A percentile compares a stretch with the other conserved stretches of the same genome.
phyloP scores from a whole-genome alignment of 2,888 invertebrate species.

The Drosophila falleni region DNA sequence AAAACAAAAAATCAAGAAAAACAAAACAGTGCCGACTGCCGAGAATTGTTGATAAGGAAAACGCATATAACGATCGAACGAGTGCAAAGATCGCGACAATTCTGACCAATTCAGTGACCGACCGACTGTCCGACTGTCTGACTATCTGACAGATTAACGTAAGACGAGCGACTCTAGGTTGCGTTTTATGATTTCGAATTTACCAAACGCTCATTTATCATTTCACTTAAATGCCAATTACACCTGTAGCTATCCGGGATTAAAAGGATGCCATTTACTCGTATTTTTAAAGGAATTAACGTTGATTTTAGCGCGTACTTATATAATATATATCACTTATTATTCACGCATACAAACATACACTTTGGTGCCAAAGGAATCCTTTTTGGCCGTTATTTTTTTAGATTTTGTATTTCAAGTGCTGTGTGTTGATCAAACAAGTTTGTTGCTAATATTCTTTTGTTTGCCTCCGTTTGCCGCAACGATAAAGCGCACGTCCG shows the following conservation, averaged over 20 bases:
- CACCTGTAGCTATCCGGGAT: slow-evolving; percentile 47
- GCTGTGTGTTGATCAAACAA: slow-evolving; percentile 43
- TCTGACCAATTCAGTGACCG: slow-evolving; percentile 30
- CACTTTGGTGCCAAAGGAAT: slow-evolving; percentile 31
- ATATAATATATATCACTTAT: slow-evolving; percentile 7
- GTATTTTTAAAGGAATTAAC: no score
- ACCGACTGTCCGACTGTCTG: slow-evolving; percentile 5
- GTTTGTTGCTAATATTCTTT: slow-evolving; percentile 72
- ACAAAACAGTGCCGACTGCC: slow-evolving; percentile 41
- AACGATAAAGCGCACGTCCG: slow-evolving; percentile 62
- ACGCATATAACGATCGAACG: slow-evolving; percentile 43
- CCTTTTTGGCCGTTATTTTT: slow-evolving; percentile 13
- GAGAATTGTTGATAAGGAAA: slow-evolving; percentile 58
- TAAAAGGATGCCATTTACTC: not conserved
- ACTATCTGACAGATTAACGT: slow-evolving; percentile 21
- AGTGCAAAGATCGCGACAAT: slow-evolving; percentile 64
- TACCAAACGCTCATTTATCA: not conserved
- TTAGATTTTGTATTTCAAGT: slow-evolving; percentile 3
- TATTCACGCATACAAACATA: slow-evolving; percentile 15
- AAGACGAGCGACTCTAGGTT: not conserved
- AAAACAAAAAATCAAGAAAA: slow-evolving; percentile 1
- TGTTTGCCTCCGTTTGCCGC: slow-evolving; percentile 39
- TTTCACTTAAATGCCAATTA: slow-evolving; percentile 2
- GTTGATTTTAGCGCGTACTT: not conserved
- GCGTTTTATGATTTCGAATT: not conserved